Evolutionary conservation across 2,113 vertebrate species (phyloP), one percentile per base, ranked within the genome.

Genomic region (Thalassoma bifasciatum): DNA sequence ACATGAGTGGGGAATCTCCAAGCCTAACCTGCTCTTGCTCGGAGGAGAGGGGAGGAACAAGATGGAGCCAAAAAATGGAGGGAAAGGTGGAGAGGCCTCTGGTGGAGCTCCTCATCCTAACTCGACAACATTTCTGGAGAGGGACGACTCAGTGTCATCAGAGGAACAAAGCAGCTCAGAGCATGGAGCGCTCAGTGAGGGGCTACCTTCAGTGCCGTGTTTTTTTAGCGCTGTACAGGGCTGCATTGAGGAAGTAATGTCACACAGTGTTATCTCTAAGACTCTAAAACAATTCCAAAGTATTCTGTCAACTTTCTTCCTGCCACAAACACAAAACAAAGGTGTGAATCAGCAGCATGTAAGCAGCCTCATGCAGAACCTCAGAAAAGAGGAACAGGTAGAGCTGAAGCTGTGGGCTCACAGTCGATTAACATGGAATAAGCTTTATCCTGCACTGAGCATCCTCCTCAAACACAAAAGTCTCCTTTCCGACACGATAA

Each of bases 1-100:
- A 6, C 67, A 83, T n/a, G 92, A 93, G 74, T 95, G 93, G 94
- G 92, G 93, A 0, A 79, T 94, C 50, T 77, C 66, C 8, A 78
- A 76, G 34, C 82, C 90, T 7, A 83, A 87, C 36, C 53, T 91
- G 51, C 34, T 88, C 22, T 11, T 93, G 34, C 30, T 92, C 50
- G 92, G 92, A 50, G 84, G 86, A 0, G 81, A 91, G 22, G 75
- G 67, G 12, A 75, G 10, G 12, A 81, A 66, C 52, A 64, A 67
- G 47, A 81, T 59, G 1, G 8, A 50, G 1, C 52, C 52, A 5
- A 0, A 47, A 17, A 84, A 60, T 22, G 64, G 17, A 0, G 40
- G 59, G 37, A 85, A 81, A 69, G 66, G 40, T 1, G 74, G 44
- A 14, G 87, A 86, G 19, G 30, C 57, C 0, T 21, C 54, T 1